Evolutionary conservation across 2,113 vertebrate species (phyloP).

Genomic region (Sprattus sprattus): DNA sequence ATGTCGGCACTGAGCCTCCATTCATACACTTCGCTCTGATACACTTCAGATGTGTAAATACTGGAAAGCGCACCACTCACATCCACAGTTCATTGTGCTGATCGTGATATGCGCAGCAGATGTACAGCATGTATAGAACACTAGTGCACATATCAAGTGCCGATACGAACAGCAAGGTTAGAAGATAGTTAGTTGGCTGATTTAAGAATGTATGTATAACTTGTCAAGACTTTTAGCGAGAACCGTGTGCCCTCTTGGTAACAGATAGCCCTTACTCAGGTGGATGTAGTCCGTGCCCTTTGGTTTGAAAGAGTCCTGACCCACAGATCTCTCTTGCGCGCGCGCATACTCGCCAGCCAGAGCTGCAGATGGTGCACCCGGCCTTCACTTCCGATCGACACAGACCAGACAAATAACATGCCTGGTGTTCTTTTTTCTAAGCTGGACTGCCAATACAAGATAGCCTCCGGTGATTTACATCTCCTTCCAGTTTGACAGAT

Average conservation of each 20-base stretch:
- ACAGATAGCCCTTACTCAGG: background rate
- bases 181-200: background rate
- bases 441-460: background rate
- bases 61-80: background rate
- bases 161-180: background rate
- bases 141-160: background rate
- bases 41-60: background rate
- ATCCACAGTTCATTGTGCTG: background rate
- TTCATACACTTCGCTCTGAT: constrained; percentile 6
- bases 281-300: background rate
- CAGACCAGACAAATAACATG: background rate
- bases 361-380: background rate
- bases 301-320: background rate
- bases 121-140: background rate
- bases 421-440: background rate
- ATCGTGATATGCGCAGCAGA: background rate
- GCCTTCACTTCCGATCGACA: background rate
- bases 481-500: background rate
- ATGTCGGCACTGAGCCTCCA: background rate
- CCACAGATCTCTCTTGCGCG: background rate
- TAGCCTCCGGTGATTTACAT: constrained; percentile 6
- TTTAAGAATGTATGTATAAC: background rate
- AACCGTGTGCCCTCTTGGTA: background rate
- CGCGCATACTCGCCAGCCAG: background rate
- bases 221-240: background rate